phyloP scores from a whole-genome alignment of 2,113 vertebrate species.

The Excalfactoria chinensis region DNA sequence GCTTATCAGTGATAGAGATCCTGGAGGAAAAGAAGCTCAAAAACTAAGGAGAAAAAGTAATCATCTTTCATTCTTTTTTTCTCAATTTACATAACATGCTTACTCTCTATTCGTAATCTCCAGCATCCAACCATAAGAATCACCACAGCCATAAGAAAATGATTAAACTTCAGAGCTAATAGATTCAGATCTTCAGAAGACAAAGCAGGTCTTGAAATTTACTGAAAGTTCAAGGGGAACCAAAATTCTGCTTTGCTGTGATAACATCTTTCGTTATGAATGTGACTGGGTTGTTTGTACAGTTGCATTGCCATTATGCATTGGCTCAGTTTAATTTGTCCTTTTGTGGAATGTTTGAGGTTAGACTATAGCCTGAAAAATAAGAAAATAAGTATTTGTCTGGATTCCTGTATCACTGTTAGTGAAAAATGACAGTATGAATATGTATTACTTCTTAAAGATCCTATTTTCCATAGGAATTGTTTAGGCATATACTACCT shows the following conservation, averaged over 20 bases:
- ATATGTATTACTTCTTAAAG: background rate
- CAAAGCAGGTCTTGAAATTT: background rate
- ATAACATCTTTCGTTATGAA: background rate
- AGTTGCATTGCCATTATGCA: background rate
- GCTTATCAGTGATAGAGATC: background rate
- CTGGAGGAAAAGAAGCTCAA: background rate
- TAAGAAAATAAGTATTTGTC: background rate
- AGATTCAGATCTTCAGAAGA: background rate
- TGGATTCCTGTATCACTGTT: background rate
- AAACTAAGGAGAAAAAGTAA: background rate
- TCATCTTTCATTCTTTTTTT: background rate
- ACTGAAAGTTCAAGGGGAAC: background rate
- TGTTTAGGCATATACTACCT: background rate
- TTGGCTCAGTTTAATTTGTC: background rate
- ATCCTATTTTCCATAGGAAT: background rate
- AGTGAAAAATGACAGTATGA: background rate
- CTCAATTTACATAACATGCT: background rate
- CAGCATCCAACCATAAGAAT: slow-evolving; percentile 12
- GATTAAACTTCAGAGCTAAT: background rate
- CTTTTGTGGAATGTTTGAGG: background rate
- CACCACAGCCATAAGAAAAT: background rate
- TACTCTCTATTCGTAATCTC: background rate
- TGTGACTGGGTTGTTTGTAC: background rate
- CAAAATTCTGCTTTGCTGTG: background rate
- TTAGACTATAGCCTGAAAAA: background rate